These are phyloP conservation scores for Phalacrocorax brasilianus DNA, from an alignment of 2,113 vertebrate species.

Conservation along the genomic window DNA sequence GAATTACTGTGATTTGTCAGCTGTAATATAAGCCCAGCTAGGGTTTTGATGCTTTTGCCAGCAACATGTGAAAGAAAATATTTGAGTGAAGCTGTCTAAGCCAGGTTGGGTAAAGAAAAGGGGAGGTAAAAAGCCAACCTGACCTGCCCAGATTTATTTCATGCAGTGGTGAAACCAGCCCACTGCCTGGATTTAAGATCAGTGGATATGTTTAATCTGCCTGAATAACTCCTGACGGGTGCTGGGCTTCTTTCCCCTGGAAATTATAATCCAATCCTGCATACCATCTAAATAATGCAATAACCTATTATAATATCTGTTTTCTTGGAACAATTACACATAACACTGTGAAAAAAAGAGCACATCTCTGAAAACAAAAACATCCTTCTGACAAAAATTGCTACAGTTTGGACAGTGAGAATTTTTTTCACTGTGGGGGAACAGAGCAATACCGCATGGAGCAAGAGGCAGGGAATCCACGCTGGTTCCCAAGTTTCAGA, in stretches of 20 bases:
- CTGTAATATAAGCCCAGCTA: conserved; percentile 55
- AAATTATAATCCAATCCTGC: conserved; percentile 19
- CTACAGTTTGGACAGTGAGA: not conserved
- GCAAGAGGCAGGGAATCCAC: not conserved
- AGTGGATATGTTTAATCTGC: conserved; percentile 7
- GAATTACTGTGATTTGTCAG: conserved; percentile 71
- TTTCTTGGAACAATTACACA: not conserved
- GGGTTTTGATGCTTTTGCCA: conserved; percentile 61
- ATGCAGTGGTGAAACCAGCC: not conserved
- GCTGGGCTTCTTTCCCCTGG: not conserved
- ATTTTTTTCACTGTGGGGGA: not conserved
- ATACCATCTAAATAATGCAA: conserved; percentile 25
- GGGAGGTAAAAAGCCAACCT: not conserved
- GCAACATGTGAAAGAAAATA: conserved; percentile 55
- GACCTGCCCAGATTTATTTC: conserved; percentile 25
- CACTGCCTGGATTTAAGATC: conserved; percentile 30
- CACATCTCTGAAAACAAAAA: not conserved
- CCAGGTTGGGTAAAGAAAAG: conserved; percentile 8
- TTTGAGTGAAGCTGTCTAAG: conserved; percentile 39
- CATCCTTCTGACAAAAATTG: not conserved
- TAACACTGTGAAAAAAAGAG: not conserved
- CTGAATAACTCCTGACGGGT: not conserved
- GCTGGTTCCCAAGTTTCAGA: not conserved
- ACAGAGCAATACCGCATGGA: not conserved
- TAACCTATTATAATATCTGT: not conserved